These are phyloP conservation scores for Mustela erminea DNA, from an alignment of 2,797 vertebrate genomes.

Conservation along the genomic window DNA sequence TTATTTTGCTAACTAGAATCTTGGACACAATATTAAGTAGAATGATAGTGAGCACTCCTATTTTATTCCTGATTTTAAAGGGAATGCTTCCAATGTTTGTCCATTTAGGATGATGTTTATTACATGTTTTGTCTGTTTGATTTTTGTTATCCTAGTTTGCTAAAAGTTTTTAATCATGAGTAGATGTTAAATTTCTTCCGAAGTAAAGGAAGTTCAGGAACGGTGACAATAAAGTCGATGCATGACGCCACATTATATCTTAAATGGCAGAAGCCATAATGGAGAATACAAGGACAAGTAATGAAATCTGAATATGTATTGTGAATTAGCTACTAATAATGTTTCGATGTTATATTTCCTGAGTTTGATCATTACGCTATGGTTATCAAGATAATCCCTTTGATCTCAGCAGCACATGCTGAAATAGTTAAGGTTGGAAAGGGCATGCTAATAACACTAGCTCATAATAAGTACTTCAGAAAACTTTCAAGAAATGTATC, in stretches of 20 bases:
- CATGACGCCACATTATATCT: background rate
- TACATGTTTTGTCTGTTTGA: background rate
- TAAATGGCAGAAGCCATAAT: background rate
- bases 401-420: background rate
- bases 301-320: background rate
- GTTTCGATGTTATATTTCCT: background rate
- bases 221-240: background rate
- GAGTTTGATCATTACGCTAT: background rate
- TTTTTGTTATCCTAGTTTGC: constrained; percentile 8
- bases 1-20: background rate
- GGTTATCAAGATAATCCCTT: background rate
- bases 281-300: background rate
- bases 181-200: constrained; percentile 30
- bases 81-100: background rate
- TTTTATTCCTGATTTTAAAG: constrained; percentile 18
- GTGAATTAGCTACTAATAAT: background rate
- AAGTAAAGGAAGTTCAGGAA: background rate
- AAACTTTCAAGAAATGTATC: background rate
- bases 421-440: background rate
- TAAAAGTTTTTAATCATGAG: constrained; percentile 15
- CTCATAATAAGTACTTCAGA: background rate
- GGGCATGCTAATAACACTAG: background rate
- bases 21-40: background rate
- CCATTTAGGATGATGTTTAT: background rate
- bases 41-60: background rate